Percentiles rank a stretch among this genome's conserved stretches.
Conservation (phyloP, 2,797 vertebrate genomes). For the Chrysolophus pictus region DNA sequence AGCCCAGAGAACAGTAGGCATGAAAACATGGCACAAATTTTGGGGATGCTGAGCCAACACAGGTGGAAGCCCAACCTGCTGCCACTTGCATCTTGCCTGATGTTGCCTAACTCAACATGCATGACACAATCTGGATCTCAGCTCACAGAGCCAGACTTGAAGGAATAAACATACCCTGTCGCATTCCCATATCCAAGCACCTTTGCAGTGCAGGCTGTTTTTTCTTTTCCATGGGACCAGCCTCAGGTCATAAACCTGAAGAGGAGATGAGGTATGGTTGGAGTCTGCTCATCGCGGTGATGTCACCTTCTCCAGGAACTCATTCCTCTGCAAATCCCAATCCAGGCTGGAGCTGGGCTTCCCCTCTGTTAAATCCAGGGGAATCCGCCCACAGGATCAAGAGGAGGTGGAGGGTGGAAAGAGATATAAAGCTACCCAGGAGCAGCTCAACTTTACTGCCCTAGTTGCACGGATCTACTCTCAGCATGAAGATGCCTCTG, state of each 20-base stretch:
- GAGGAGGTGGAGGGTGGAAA: constrained; percentile 11
- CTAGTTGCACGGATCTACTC: not conserved
- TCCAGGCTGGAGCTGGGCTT: constrained; percentile 27
- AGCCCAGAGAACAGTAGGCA: not conserved
- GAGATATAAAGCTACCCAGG: constrained; percentile 39
- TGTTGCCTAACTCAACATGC: not conserved
- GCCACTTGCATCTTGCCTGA: not conserved
- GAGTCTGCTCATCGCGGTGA: not conserved
- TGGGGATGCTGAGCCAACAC: not conserved
- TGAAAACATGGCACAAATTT: not conserved
- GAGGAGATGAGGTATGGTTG: not conserved
- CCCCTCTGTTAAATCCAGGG: not conserved
- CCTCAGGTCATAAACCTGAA: not conserved
- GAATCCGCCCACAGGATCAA: constrained; percentile 54
- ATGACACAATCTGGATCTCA: not conserved
- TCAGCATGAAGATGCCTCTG: constrained; percentile 52
- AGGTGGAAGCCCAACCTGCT: not conserved
- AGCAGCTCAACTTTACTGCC: not conserved
- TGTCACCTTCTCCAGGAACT: constrained; percentile 37
- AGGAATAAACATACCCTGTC: constrained; percentile 34
- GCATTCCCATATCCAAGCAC: constrained; percentile 25
- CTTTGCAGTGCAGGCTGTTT: not conserved
- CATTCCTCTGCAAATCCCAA: constrained; percentile 47
- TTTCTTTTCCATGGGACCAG: constrained; percentile 36
- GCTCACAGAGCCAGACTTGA: not conserved